Evolutionary conservation across 2,797 vertebrate species (phyloP).

Genomic region (Phoxinus dragarum): DNA sequence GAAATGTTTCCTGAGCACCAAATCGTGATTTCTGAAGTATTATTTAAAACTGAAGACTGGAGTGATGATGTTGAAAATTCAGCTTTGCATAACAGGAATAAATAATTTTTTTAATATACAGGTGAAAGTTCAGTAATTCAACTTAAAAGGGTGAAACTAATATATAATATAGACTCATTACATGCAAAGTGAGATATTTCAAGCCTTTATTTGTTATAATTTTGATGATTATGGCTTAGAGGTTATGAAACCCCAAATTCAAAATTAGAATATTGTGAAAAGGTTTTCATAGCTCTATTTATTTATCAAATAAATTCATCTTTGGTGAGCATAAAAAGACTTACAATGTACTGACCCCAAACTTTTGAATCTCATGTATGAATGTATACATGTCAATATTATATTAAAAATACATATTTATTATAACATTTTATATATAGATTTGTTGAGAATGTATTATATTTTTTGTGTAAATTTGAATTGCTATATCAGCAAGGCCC

Average conservation of each 20-base stretch:
- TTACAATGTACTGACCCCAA: background rate
- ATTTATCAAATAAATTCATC: background rate
- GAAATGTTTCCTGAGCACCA: background rate
- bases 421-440: background rate
- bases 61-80: background rate
- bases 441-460: background rate
- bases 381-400: background rate
- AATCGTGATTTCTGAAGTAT: background rate
- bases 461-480: slow-evolving; percentile 43
- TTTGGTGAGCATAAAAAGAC: background rate
- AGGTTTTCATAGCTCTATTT: background rate
- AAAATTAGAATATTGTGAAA: too few relatives aligned
- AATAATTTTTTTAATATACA: too few relatives aligned
- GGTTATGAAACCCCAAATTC: too few relatives aligned
- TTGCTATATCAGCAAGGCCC: slow-evolving; percentile 69
- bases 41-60: background rate
- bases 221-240: too few relatives aligned
- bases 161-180: too few relatives aligned
- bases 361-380: background rate
- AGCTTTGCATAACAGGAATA: background rate
- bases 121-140: too few relatives aligned
- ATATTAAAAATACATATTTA: background rate
- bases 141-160: too few relatives aligned
- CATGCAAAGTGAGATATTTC: too few relatives aligned
- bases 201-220: too few relatives aligned